phyloP scores from a whole-genome alignment of 2,797 vertebrate genomes.

The Leptoclinus maculatus region DNA sequence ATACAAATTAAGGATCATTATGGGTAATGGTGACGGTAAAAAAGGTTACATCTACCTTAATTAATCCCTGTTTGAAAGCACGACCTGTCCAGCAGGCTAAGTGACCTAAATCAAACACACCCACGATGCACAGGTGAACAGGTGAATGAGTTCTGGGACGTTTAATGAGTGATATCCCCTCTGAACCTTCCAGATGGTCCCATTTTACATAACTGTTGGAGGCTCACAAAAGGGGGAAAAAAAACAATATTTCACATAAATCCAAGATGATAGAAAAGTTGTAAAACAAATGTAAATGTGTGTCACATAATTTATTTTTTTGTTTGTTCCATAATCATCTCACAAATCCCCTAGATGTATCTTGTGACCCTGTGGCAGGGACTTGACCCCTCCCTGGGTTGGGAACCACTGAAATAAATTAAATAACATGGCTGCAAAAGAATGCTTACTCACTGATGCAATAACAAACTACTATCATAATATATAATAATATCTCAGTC shows the following conservation, averaged over 20 bases:
- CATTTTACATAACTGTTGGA: neutral
- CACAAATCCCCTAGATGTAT: no score
- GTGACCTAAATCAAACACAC: conserved; percentile 1
- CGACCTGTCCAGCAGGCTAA: neutral
- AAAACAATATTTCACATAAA: no score
- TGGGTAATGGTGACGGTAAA: neutral
- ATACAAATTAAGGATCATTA: neutral
- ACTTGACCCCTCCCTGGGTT: no score
- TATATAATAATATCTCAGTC: neutral
- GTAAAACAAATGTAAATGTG: no score
- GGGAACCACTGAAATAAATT: no score
- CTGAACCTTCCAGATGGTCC: neutral
- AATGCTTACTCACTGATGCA: no score
- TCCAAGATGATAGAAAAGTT: no score
- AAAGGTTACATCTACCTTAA: neutral
- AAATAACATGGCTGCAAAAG: no score
- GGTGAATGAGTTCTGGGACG: neutral
- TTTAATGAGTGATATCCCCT: neutral
- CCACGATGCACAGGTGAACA: neutral
- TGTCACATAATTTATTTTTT: no score
- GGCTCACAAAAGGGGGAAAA: neutral
- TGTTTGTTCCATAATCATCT: no score
- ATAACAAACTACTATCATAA: neutral
- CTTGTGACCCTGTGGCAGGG: no score
- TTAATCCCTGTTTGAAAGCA: neutral